These are phyloP conservation scores for Alsophila aescularia DNA, from an alignment of 2,888 invertebrate species.

Conservation along the genomic window DNA sequence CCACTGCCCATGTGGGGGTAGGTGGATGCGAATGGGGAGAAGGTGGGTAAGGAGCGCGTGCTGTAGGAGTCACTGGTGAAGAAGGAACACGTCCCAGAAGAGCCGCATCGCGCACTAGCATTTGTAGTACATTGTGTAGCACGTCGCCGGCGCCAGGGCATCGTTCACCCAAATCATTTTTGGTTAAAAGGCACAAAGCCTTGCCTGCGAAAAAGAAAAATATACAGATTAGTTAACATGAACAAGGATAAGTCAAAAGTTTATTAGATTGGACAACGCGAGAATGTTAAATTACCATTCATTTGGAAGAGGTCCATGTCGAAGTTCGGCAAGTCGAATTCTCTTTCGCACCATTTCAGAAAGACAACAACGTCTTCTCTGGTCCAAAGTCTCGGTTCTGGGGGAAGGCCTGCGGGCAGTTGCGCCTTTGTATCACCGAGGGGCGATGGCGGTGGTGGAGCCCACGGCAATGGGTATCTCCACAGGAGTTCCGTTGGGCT, in stretches of 20 bases:
- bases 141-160: slow-evolving; percentile 97
- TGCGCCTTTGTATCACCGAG: slow-evolving; percentile 94
- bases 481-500: slow-evolving; percentile 93
- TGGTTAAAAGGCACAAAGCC: slow-evolving; percentile 94
- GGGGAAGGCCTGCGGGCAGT: slow-evolving; percentile 91
- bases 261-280: neutral
- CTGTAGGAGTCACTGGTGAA: slow-evolving; percentile 92
- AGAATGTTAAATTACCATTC: slow-evolving; percentile 88
- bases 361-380: slow-evolving; percentile 95
- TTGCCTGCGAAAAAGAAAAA: slow-evolving; percentile 86
- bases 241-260: neutral
- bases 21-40: slow-evolving; percentile 93
- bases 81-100: slow-evolving; percentile 91
- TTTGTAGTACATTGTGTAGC: slow-evolving; percentile 95
- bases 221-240: slow-evolving; percentile 11
- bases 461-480: slow-evolving; percentile 93
- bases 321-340: slow-evolving; percentile 95
- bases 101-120: slow-evolving; percentile 92
- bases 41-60: slow-evolving; percentile 88
- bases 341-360: slow-evolving; percentile 95
- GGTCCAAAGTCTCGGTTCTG: slow-evolving; percentile 95
- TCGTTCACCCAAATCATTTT: slow-evolving; percentile 95
- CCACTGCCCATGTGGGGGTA: slow-evolving; percentile 90
- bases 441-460: slow-evolving; percentile 87
- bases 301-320: slow-evolving; percentile 97